These are phyloP conservation scores for Aramus guarauna DNA, from an alignment of 2,113 vertebrate genomes.

Conservation along the genomic window DNA sequence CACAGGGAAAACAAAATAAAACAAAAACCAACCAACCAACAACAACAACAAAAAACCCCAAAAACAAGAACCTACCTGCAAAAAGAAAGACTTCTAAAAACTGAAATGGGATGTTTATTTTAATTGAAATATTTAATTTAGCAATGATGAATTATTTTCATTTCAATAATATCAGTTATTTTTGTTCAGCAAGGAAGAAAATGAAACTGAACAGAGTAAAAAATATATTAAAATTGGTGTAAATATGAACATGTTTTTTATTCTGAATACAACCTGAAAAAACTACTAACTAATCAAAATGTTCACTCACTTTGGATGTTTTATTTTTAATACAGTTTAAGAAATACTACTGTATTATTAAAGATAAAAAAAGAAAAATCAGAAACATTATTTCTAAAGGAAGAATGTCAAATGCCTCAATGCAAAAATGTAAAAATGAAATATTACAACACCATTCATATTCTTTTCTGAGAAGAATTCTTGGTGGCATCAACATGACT, in stretches of 20 bases:
- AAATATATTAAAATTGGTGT: neutral
- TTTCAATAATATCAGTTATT: neutral
- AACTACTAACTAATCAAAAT: neutral
- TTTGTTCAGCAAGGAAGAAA: neutral
- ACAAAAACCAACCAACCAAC: no score
- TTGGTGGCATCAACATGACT: neutral
- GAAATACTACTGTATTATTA: neutral
- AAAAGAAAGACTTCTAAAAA: neutral
- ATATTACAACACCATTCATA: neutral
- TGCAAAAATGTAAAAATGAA: neutral
- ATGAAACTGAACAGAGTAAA: neutral
- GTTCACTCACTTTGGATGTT: neutral
- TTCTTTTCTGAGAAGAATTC: neutral
- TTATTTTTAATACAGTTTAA: neutral
- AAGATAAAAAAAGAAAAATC: neutral
- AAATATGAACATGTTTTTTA: neutral
- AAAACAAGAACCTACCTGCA: neutral
- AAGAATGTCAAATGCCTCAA: neutral
- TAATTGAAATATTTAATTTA: neutral
- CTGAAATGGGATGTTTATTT: neutral
- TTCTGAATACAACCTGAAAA: neutral
- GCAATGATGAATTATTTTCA: neutral
- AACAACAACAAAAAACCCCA: no score
- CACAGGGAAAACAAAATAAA: neutral
- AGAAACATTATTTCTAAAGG: neutral